Base-by-base conservation (phyloP, 2,113 vertebrate species). In the Halcyon malimbica region DNA sequence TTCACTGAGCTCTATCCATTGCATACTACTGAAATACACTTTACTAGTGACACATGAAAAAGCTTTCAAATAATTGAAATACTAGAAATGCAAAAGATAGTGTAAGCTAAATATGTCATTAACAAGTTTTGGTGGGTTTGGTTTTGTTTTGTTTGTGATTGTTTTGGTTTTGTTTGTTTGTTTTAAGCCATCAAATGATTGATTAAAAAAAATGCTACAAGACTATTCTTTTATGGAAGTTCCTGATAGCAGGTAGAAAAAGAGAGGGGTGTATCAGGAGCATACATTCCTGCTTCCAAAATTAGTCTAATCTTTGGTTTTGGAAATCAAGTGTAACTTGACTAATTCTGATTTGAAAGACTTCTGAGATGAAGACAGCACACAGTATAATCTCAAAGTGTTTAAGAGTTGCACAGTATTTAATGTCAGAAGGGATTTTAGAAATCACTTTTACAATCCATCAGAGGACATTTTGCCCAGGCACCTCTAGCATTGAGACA, bases 251-350 rank as follows among this genome's bases (percentile, higher is more conserved):
- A 76, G 5, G 6, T 20, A 24, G 28, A 79, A 94, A 17, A 60
- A 63, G 26, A 65, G 1, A 1, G 2, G 5, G 0, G 1, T 57
- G 12, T 26, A 48, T 67, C 29, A 44, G 24, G 3, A 44, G 5
- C 2, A 21, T 20, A 44, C 1, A 33, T 29, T 62, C 15, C 3
- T 2, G 2, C 26, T 67, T 53, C 8, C 21, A 80, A 42, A 83
- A 70, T 35, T 16, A 29, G 5, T 25, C 24, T 68, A 54, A 35
- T 44, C 3, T 44, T 44, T 76, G 1, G 2, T n/a, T 84, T 57
- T 68, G 11, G 2, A 59, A 85, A 35, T 41, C 21, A 35, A 7
- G 17, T 26, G 3, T 16, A 44, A 48, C 6, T 63, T 39, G 8
- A 35, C 21, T 65, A 29, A 31, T 71, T 2, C 4, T 77, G 4